phyloP scores from a whole-genome alignment of 2,797 vertebrate genomes.

The Pelochelys cantorii region DNA sequence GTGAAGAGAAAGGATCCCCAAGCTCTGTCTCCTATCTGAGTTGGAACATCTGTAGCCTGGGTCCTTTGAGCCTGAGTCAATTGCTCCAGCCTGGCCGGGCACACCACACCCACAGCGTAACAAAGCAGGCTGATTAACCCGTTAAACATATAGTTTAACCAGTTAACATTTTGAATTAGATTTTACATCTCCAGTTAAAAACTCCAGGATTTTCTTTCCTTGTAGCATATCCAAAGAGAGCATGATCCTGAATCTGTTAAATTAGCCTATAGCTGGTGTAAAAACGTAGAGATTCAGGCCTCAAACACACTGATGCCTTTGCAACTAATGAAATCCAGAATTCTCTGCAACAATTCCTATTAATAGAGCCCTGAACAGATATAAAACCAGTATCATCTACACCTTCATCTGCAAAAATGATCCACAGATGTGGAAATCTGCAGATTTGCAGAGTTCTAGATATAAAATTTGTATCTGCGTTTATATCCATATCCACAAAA shows the following conservation, averaged over 20 bases:
- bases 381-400: no score
- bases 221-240: not conserved
- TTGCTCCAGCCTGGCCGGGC: no score
- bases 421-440: no score
- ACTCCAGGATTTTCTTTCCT: not conserved
- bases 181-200: not conserved
- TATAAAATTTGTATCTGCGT: no score
- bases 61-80: not conserved
- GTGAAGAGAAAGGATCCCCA: not conserved
- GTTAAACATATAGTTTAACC: no score
- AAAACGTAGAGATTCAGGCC: not conserved
- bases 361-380: not conserved
- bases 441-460: no score
- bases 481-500: no score
- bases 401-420: no score
- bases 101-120: no score
- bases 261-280: not conserved
- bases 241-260: not conserved
- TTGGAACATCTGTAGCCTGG: not conserved
- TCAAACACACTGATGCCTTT: not conserved
- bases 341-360: not conserved
- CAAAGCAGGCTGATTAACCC: no score
- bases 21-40: not conserved
- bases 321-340: not conserved
- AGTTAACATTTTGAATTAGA: no score